Evolutionary conservation across 2,888 invertebrate genomes (phyloP).

Genomic region (Ophonus ardosiacus): DNA sequence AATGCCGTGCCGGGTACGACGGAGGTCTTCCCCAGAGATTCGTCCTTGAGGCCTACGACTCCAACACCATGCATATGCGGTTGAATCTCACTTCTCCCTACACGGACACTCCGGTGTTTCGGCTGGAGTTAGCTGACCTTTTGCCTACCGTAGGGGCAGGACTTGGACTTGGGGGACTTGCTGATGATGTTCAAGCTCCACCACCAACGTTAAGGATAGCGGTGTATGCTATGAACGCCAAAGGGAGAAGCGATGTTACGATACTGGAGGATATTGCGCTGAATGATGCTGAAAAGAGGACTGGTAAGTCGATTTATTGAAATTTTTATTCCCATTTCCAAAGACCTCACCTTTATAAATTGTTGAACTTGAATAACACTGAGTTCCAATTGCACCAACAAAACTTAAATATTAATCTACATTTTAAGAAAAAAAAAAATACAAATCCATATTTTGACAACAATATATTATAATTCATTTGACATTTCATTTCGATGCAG

Average conservation of each 20-base stretch:
- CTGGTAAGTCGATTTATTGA: conserved; percentile 79
- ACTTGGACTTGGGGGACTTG: conserved; percentile 68
- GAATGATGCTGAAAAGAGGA: conserved; percentile 90
- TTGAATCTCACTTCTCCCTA: conserved; percentile 83
- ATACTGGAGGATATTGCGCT: conserved; percentile 91
- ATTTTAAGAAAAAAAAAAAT: too few species aligned
- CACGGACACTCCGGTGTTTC: conserved; percentile 80
- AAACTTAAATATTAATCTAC: too few species aligned
- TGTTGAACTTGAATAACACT: too few species aligned
- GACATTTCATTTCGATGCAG: too few species aligned
- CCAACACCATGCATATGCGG: conserved; percentile 83
- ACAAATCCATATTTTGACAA: too few species aligned
- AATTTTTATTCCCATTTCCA: background rate
- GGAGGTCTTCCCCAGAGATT: conserved; percentile 93
- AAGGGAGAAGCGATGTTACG: conserved; percentile 89
- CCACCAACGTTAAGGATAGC: conserved; percentile 85
- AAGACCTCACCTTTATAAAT: too few species aligned
- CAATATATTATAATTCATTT: too few species aligned
- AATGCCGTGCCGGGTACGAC: conserved; percentile 92
- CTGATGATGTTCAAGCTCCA: conserved; percentile 68
- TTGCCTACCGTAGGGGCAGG: conserved; percentile 75
- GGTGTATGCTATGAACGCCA: conserved; percentile 90
- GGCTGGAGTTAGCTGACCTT: conserved; percentile 81
- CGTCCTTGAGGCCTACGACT: conserved; percentile 89
- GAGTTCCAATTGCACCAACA: too few species aligned